Evolutionary conservation across 1,140 invertebrate genomes (phyloP).

Genomic region (Aplysia californica): DNA sequence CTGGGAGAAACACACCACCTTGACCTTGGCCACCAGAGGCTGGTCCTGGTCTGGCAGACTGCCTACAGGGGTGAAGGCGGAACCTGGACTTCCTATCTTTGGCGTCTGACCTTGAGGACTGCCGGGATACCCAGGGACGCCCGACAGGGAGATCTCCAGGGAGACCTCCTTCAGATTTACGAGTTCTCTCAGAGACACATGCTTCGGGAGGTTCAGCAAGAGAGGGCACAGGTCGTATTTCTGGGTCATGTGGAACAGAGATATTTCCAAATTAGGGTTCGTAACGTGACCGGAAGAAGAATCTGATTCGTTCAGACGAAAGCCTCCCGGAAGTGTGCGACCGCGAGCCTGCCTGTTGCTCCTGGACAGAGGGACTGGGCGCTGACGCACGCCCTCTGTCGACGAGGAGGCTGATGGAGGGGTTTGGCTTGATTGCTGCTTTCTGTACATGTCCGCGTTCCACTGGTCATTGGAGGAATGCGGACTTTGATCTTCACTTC

Average conservation of each 20-base stretch:
- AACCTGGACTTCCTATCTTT: slow-evolving; percentile 23
- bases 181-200: neutral
- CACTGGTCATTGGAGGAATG: neutral
- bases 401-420: neutral
- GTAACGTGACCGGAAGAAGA: neutral
- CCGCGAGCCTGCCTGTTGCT: neutral
- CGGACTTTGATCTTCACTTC: too few relatives aligned
- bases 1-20: neutral
- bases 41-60: neutral
- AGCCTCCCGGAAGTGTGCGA: slow-evolving; percentile 19
- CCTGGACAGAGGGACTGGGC: slow-evolving; percentile 8
- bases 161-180: neutral
- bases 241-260: slow-evolving; percentile 16
- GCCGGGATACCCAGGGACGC: neutral
- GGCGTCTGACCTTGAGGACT: neutral
- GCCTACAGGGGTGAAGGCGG: slow-evolving; percentile 26
- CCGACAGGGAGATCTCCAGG: neutral
- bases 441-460: neutral
- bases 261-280: neutral
- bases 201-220: neutral
- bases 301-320: slow-evolving; percentile 5
- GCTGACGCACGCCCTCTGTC: neutral
- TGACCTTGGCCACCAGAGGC: neutral
- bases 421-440: neutral
- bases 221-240: slow-evolving; percentile 17